Conservation (phyloP, 2,113 vertebrate species). For the Mungos mungo region DNA sequence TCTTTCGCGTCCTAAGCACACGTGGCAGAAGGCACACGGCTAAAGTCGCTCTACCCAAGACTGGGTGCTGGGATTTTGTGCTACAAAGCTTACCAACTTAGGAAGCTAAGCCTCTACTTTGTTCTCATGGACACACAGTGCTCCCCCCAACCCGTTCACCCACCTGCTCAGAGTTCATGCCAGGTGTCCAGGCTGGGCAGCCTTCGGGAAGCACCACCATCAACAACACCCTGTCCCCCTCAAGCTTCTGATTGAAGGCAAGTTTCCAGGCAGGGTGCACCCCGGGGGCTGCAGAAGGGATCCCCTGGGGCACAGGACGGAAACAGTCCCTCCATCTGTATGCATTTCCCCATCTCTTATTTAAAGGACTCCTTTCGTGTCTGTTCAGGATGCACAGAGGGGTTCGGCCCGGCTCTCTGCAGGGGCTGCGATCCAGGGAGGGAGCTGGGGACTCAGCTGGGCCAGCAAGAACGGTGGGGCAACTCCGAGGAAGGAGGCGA, state of each 20-base stretch:
- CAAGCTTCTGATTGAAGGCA: too few species aligned
- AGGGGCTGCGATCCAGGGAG: background rate
- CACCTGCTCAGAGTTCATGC: background rate
- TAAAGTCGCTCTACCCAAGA: background rate
- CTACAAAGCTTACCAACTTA: background rate
- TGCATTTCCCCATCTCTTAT: too few species aligned
- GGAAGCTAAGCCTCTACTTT: background rate
- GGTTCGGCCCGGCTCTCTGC: accelerated
- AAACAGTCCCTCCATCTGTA: background rate
- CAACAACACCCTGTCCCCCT: background rate
- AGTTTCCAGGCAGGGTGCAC: background rate
- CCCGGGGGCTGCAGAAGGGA: too few species aligned
- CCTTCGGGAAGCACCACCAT: background rate
- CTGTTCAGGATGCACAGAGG: background rate
- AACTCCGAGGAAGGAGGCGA: background rate
- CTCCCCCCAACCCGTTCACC: too few species aligned
- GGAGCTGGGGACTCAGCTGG: accelerated
- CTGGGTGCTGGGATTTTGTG: accelerated
- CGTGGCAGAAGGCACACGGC: too few species aligned
- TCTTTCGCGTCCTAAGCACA: background rate
- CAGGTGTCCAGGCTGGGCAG: background rate
- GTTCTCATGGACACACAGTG: background rate
- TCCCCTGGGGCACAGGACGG: background rate
- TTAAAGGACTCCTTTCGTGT: background rate
- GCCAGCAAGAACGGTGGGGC: accelerated